phyloP scores from a whole-genome alignment of 2,113 vertebrate genomes.

The Corvus hawaiiensis region DNA sequence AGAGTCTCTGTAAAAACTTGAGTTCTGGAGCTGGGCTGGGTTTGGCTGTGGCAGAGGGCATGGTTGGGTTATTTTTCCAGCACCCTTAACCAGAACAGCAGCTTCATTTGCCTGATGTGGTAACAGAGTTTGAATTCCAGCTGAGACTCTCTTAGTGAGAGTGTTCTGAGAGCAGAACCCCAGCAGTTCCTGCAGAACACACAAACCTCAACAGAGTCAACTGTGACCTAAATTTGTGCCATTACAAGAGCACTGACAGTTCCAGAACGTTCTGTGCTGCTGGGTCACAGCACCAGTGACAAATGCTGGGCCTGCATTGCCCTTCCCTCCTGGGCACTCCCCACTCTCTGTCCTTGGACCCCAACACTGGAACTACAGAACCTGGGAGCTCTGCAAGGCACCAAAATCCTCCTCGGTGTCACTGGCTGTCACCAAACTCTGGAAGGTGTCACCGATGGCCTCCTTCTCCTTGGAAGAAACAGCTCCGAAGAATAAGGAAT shows the following conservation, averaged over 20 bases:
- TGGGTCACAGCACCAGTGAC: neutral
- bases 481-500: constrained; percentile 84
- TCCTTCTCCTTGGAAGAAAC: constrained; percentile 63
- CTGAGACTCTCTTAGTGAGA: neutral
- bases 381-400: neutral
- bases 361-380: neutral
- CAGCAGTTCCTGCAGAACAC: neutral
- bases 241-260: neutral
- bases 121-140: neutral
- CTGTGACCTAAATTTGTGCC: neutral
- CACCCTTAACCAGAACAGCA: neutral
- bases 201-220: rapidly evolving
- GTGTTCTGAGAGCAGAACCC: neutral
- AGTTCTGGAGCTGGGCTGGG: rapidly evolving
- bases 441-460: neutral
- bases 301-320: neutral
- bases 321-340: neutral
- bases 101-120: neutral
- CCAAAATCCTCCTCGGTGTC: constrained; percentile 75
- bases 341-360: rapidly evolving
- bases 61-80: neutral
- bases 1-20: neutral
- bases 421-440: constrained; percentile 76
- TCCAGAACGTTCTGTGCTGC: neutral
- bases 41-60: neutral